Base-by-base conservation (phyloP, 92 coral and sea anemone genomes). In the Porites rus region DNA sequence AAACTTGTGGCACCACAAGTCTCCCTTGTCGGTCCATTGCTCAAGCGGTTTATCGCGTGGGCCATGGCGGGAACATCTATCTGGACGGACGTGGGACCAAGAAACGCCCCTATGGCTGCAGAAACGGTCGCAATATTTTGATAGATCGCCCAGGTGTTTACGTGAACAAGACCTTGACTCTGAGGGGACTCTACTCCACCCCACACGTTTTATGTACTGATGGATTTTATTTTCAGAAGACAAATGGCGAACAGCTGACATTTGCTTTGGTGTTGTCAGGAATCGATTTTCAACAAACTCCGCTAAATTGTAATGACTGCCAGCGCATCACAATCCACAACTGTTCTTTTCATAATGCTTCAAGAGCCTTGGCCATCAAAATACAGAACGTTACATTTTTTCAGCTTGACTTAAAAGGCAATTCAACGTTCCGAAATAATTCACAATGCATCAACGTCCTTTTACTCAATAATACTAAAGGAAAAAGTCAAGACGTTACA, bases 71-170 rank as follows among this genome's bases (percentile, higher is more conserved):
- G 13, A 65, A 67, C 22, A 84, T 92, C 63, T 84, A 74, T 63
- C 79, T 92, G 3, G 87, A 92, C 50, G 90, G 94, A 20, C 86
- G 91, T 75, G 93, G 91, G 46, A 75, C 90, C 67, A 90, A 84
- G 21, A 84, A 92, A 24, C 64, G 84, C 63, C 52, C 51, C 10
- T 51, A 66, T 17, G 82, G 88, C 1, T 92, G 80, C 65, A 17
- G 81, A 20, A 88, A 90, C 59, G 53, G 50, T 25, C 25, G 64
- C 7, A 13, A 79, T 51, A 65, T 46, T 1, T 17, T 63, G 52
- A 2, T 67, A 51, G 73, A 6, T 3, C 51, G 17, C 0, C 82
- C 75, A 8, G 86, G 94, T n/a, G 79, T 80, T 13, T 14, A 58
- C 20, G 51, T 67, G 17, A 52, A 92, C n/a, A 88, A 84, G 61